phyloP scores from a whole-genome alignment of 2,113 vertebrate species.

The Aegotheles bennettii region DNA sequence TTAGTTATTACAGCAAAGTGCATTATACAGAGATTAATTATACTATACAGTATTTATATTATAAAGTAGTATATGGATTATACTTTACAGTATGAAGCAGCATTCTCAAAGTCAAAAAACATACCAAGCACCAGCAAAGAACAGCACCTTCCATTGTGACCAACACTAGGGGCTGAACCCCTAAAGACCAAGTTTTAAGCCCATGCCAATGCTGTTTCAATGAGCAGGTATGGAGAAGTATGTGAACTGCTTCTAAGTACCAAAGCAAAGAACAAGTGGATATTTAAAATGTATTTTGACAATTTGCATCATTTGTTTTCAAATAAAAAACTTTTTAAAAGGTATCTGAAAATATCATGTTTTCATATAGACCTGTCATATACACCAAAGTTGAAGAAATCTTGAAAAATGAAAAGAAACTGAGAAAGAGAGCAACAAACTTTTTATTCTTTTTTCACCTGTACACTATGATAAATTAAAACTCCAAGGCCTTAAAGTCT shows the following conservation, averaged over 20 bases:
- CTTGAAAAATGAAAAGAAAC: neutral
- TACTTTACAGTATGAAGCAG: neutral
- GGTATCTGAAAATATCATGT: neutral
- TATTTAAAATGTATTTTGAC: neutral
- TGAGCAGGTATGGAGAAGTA: neutral
- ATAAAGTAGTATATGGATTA: neutral
- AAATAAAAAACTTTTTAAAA: neutral
- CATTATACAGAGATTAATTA: neutral
- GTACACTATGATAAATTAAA: slow-evolving; percentile 10
- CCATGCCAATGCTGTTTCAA: neutral
- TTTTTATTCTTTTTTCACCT: slow-evolving; percentile 15
- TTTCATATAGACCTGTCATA: neutral
- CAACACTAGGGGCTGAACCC: neutral
- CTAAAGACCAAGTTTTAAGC: neutral
- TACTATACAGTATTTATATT: neutral
- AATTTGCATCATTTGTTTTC: neutral
- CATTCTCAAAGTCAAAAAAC: neutral
- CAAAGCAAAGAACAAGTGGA: neutral
- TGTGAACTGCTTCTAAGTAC: rapidly evolving
- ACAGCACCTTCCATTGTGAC: neutral
- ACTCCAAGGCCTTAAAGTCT: neutral
- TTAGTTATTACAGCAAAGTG: neutral
- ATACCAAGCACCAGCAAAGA: neutral
- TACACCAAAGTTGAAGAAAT: neutral
- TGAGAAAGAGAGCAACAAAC: neutral